Evolutionary conservation across 53 echinoderm and acorn worm species (phyloP), one percentile per base, ranked within the genome.

Genomic region (Echinometra lucunter): DNA sequence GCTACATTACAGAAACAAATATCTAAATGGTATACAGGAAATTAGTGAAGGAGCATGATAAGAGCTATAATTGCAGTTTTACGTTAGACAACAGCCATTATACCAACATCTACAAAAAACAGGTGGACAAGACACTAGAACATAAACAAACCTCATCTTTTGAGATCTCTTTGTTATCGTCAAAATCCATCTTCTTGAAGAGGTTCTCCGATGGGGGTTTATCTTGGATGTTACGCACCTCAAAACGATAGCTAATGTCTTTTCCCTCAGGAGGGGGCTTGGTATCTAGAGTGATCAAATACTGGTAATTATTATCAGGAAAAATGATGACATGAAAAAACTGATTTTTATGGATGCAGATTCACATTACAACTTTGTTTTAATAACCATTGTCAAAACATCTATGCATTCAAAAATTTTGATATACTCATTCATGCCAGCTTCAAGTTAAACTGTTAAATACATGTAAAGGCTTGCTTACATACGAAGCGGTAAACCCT

Each of bases 71-170:
- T 1, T 19, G 19, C 0, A 63, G 63, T 63, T 63, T 4, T 15
- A 63, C 21, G 63, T 8, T 63, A 63, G 21, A 63, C 63, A 21
- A 63, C 63, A 63, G 4, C 38, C 42, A 78, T 38, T 5, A 78
- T 21, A 78, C 78, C 78, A 78, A 42, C 44, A 78, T 6, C 42
- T 2, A 42, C 78, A 78, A n/a, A 70, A 34, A 7, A 42, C 19
- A 78, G 42, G 18, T 35, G 40, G 42, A 78, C 78, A 42, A 19
- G 75, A 40, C 40, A 12, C 5, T 38, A 23, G 8, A 8, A 94
- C 94, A 82, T 82, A 96, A 8, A 94, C 94, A 82, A 91, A 96
- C 96, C 96, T 96, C 96, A 88, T 94, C 80, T 91, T 95, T 96
- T 25, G 95, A 81, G 57, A 96, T 95, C 74, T 96, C 45, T 38